Evolutionary conservation across 2,797 vertebrate species (phyloP).

Genomic region (Jordanella pulchra): DNA sequence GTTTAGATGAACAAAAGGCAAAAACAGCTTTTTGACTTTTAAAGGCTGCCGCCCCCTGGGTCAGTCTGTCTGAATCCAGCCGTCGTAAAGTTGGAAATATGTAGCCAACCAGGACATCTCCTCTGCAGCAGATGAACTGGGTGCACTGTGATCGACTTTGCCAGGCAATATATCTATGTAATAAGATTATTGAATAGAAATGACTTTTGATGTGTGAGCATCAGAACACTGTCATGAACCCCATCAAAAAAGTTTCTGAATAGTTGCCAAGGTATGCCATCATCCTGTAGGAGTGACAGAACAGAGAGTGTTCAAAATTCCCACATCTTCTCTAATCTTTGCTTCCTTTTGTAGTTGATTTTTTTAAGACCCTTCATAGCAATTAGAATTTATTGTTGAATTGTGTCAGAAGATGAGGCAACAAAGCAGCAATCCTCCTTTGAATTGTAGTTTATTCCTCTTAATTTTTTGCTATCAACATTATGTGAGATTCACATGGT

Average conservation of each 20-base stretch:
- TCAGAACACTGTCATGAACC: conserved; percentile 6
- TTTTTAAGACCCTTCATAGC: conserved; percentile 43
- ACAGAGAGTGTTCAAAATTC: conserved; percentile 40
- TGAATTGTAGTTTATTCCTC: conserved; percentile 22
- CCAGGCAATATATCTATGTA: background rate
- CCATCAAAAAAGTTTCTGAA: conserved; percentile 26
- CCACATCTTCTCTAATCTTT: conserved; percentile 55
- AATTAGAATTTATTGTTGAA: conserved; percentile 35
- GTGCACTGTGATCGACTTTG: background rate
- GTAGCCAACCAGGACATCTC: background rate
- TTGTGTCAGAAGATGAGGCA: conserved; percentile 57
- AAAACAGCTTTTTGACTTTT: no score
- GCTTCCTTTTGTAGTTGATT: conserved; percentile 47
- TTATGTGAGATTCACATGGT: background rate
- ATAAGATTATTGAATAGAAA: background rate
- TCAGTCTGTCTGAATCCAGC: background rate
- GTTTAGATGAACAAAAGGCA: no score
- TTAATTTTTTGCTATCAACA: conserved; percentile 21
- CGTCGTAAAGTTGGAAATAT: background rate
- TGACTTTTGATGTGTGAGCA: conserved; percentile 13
- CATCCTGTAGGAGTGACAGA: conserved; percentile 50
- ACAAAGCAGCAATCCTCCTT: conserved; percentile 42
- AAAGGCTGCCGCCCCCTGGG: no score
- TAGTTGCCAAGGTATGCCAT: conserved; percentile 54
- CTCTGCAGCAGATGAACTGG: background rate